These are phyloP conservation scores for Drosophila nasuta DNA, from an alignment of 1,140 invertebrate species.

Conservation along the genomic window DNA sequence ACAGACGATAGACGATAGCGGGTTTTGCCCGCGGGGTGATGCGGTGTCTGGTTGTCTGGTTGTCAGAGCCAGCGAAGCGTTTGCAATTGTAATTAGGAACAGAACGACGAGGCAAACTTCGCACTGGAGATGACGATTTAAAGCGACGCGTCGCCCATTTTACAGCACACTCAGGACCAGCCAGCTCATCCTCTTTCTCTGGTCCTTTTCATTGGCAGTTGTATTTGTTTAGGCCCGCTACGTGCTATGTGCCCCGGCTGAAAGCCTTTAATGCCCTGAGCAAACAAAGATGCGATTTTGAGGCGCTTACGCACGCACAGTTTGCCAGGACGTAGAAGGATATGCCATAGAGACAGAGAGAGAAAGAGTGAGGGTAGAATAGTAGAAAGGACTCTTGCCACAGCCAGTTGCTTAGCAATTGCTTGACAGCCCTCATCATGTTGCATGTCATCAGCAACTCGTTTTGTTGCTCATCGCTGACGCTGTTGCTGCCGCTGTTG, in stretches of 20 bases:
- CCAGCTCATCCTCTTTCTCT: conserved; percentile 10
- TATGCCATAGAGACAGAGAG: neutral
- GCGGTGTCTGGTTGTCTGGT: conserved; percentile 12
- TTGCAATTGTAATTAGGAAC: conserved; percentile 72
- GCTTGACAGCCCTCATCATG: conserved; percentile 51
- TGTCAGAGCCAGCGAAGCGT: conserved; percentile 64
- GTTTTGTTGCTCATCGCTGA: conserved; percentile 35
- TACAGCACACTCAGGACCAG: conserved; percentile 8
- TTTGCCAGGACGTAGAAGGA: conserved; percentile 2
- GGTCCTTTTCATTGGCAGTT: conserved; percentile 27
- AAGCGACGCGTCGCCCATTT: conserved; percentile 32
- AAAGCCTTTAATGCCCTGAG: conserved; percentile 74
- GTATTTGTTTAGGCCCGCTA: conserved; percentile 73
- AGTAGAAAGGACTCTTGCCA: conserved; percentile 12
- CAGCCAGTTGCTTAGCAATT: conserved; percentile 1
- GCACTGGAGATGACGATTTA: conserved; percentile 41
- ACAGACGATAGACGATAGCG: neutral
- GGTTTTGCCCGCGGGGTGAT: conserved; percentile 14
- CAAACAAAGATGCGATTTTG: conserved; percentile 74
- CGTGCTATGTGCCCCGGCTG: conserved; percentile 45
- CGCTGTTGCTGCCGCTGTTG: conserved; percentile 44
- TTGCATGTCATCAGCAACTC: conserved; percentile 61
- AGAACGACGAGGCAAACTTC: conserved; percentile 16
- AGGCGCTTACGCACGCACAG: conserved; percentile 67
- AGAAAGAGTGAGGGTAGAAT: neutral